Conservation (phyloP, 1,140 invertebrate species). For the Danaus melanippus region DNA sequence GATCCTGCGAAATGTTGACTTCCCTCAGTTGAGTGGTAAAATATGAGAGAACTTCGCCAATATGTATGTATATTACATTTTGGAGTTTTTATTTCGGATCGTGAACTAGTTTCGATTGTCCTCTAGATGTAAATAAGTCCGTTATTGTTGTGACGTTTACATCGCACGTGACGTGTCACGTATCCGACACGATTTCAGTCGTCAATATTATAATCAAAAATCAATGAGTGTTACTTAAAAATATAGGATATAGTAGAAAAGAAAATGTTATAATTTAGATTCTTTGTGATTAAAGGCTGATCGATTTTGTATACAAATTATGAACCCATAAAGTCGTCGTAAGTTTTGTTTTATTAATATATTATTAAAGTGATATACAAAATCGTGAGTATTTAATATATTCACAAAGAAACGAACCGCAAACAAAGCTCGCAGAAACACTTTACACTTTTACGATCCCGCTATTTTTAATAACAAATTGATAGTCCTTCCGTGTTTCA, state of each 20-base stretch:
- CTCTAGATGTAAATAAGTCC: slow-evolving; percentile 26
- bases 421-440: slow-evolving; percentile 8
- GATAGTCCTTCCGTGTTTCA: no score
- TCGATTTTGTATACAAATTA: no score
- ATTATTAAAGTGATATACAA: no score
- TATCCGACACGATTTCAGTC: neutral
- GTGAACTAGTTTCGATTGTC: slow-evolving; percentile 27
- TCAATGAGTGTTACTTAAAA: no score
- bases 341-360: no score
- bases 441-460: slow-evolving; percentile 3
- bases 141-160: slow-evolving; percentile 14
- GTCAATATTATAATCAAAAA: no score
- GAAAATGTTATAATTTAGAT: no score
- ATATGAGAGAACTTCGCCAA: slow-evolving; percentile 36
- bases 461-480: slow-evolving; percentile 1
- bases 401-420: neutral
- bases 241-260: no score
- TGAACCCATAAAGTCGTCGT: no score
- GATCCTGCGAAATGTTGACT: no score
- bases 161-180: neutral
- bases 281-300: no score
- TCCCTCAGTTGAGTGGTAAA: slow-evolving; percentile 11
- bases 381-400: no score
- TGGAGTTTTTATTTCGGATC: slow-evolving; percentile 29
- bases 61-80: slow-evolving; percentile 36